These are phyloP conservation scores for Clarias laeviceps DNA, from an alignment of 2,797 vertebrate genomes.

Conservation along the genomic window DNA sequence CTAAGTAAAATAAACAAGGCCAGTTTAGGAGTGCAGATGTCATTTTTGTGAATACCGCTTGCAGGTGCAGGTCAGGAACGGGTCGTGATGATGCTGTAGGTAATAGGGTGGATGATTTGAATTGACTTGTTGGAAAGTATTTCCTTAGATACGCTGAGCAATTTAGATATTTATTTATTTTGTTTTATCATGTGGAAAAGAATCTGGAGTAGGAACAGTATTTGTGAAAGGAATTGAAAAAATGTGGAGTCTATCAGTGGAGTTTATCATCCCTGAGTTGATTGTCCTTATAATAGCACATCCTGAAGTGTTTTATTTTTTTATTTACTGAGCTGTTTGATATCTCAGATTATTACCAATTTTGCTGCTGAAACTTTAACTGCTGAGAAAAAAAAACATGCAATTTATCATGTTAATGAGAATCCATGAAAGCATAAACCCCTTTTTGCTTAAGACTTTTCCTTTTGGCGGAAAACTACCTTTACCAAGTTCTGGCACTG, in stretches of 20 bases:
- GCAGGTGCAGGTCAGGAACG: not conserved
- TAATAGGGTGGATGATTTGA: too few relatives aligned
- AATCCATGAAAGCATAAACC: too few relatives aligned
- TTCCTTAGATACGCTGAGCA: too few relatives aligned
- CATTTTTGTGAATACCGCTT: not conserved
- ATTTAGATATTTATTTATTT: not conserved
- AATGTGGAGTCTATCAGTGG: not conserved
- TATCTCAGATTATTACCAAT: not conserved
- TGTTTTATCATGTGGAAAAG: not conserved
- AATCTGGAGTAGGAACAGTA: not conserved
- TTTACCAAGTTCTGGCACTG: not conserved
- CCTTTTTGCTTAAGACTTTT: not conserved
- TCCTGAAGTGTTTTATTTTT: not conserved
- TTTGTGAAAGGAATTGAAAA: too few relatives aligned
- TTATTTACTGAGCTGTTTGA: not conserved
- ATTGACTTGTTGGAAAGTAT: not conserved
- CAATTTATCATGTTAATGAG: not conserved
- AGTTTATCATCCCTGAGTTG: not conserved
- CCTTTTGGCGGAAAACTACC: not conserved
- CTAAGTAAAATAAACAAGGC: not conserved
- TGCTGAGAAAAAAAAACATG: not conserved
- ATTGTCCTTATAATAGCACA: not conserved
- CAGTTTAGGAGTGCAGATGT: not conserved
- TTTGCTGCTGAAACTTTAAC: too few relatives aligned
- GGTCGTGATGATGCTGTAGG: too few relatives aligned